phyloP scores from a whole-genome alignment of 2,888 invertebrate genomes.

The Agelastica alni region DNA sequence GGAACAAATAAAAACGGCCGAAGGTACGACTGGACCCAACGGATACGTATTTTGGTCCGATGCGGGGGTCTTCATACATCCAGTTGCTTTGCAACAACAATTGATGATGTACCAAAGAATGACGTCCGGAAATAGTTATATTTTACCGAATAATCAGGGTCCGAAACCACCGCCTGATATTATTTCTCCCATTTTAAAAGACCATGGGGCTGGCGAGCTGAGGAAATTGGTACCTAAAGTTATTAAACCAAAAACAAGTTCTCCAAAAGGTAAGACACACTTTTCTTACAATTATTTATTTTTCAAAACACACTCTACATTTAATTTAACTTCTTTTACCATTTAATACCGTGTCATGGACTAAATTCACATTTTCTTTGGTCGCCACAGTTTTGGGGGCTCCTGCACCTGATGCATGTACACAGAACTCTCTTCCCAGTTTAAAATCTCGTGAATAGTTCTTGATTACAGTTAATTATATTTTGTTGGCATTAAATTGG shows the following conservation, averaged over 20 bases:
- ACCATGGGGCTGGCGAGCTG: constrained; percentile 43
- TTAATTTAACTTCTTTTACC: too few relatives aligned
- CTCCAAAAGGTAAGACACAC: constrained; percentile 33
- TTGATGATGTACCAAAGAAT: constrained; percentile 76
- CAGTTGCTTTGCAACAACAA: constrained; percentile 72
- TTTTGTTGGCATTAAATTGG: too few relatives aligned
- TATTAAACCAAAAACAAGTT: constrained; percentile 32
- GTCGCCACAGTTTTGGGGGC: too few relatives aligned
- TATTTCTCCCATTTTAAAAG: constrained; percentile 27
- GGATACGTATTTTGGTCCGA: constrained; percentile 74
- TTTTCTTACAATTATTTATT: too few relatives aligned
- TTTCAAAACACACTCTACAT: too few relatives aligned
- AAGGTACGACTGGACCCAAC: constrained; percentile 53
- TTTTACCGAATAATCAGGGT: constrained; percentile 45
- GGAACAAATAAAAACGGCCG: constrained; percentile 54
- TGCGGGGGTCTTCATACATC: constrained; percentile 73
- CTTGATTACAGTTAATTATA: too few relatives aligned
- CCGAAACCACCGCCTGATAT: constrained; percentile 43
- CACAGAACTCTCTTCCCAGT: too few relatives aligned
- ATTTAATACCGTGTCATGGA: too few relatives aligned
- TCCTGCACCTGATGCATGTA: too few relatives aligned
- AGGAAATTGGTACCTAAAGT: constrained; percentile 53
- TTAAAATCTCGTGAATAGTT: too few relatives aligned
- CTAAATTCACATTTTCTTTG: too few relatives aligned
- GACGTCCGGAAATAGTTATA: constrained; percentile 60